phyloP scores from a whole-genome alignment of 2,888 invertebrate genomes.

The Cabera pusaria region DNA sequence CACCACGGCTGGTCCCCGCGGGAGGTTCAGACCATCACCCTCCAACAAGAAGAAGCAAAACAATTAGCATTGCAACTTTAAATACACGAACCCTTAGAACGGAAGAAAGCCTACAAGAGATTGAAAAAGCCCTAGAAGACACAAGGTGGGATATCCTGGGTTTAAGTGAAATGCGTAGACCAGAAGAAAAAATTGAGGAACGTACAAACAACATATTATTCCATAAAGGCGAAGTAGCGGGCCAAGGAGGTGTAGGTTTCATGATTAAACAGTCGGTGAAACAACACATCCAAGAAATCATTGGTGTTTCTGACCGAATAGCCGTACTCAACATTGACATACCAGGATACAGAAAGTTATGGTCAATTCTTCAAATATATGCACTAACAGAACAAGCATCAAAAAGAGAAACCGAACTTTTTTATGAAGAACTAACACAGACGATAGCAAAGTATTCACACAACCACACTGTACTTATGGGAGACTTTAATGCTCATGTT shows the following conservation, averaged over 20 bases:
- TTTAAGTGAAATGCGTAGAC: constrained; percentile 9
- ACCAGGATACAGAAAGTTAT: no score
- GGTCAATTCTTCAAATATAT: no score
- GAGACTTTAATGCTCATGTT: no score
- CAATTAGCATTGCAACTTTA: constrained; percentile 1
- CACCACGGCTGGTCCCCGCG: constrained; percentile 12
- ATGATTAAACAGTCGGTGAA: no score
- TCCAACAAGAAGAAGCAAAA: constrained; percentile 1
- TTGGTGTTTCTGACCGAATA: no score
- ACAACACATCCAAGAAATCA: no score
- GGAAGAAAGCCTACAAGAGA: constrained; percentile 2
- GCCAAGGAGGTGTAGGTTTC: constrained; percentile 14
- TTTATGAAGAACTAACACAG: no score
- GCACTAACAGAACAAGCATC: no score
- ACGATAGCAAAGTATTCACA: no score
- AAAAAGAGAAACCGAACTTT: no score
- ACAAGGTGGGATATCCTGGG: constrained; percentile 15
- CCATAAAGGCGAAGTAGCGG: neutral
- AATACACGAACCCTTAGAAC: constrained; percentile 5
- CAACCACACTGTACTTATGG: no score
- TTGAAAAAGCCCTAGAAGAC: constrained; percentile 1
- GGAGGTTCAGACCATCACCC: constrained; percentile 5
- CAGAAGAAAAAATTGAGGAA: constrained; percentile 16
- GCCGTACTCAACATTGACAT: no score
- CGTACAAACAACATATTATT: constrained; percentile 4